Base-by-base conservation (phyloP, 2,113 vertebrate genomes). In the Gavialis gangeticus region DNA sequence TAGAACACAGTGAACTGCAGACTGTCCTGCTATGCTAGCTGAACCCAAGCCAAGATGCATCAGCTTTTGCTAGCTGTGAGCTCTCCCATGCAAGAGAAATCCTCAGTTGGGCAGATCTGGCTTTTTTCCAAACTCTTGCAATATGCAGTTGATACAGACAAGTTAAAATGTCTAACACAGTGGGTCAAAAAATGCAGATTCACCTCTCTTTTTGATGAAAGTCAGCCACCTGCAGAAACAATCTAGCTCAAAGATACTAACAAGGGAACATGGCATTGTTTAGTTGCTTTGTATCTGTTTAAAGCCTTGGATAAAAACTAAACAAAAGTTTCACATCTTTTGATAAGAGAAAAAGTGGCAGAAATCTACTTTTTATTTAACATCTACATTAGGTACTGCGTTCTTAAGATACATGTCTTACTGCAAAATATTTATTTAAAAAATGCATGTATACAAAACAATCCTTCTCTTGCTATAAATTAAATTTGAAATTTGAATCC, bases 41-140 rank as follows among this genome's bases (percentile, higher is more conserved):
- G 34, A 12, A 24, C 69, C 69, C 34, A 11, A 81, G 59, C 55
- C 10, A 82, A 82, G 88, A 71, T 5, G 3, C 82, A 76, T 16
- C 30, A 71, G 64, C 54, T 87, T 87, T 82, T 82, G 64, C 55
- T 7, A 67, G 4, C 79, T 94, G 90, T 18, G 79, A 82, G 24
- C 18, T 73, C 80, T 90, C n/a, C 34, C 60, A 4, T 11, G 3
- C 55, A 21, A 37, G 64, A 66, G 54, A 81, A 79, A 58, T 5
- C 18, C 54, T 82, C 66, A 37, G 5, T 24, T 85, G 54, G 28
- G 57, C 24, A 89, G 62, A 8, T 12, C 30, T 12, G 1, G 25
- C 12, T 58, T 84, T 24, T 76, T 18, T 25, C 30, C 18, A 5
- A 5, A 18, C 0, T 19, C 21, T 76, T 57, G 75, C 64, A 75